Base-by-base conservation (phyloP, 2,113 vertebrate species). In the Zapus hudsonius region DNA sequence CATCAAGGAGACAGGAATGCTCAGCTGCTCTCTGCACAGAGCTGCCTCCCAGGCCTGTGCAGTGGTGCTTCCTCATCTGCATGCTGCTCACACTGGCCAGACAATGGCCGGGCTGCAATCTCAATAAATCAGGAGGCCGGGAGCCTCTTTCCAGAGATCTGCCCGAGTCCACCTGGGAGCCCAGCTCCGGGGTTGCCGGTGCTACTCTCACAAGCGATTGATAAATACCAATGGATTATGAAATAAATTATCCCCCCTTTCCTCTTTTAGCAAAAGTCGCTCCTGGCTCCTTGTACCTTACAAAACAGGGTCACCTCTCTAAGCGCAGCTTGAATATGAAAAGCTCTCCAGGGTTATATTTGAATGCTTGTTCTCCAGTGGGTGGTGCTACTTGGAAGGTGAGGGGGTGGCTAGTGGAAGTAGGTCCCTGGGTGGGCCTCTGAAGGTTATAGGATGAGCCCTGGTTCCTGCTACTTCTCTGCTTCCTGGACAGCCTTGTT, bases 81-180 rank as follows among this genome's bases (percentile, higher is more conserved):
- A 92, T 61, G 70, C 25, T 3, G 16, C 6, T 33, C 42, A 83
- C 29, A 40, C 6, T 2, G 38, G 55, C 47, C 64, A 40, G 69
- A 12, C 64, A 57, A 64, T 36, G 63, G 61, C 87, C 55, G 31
- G 22, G 80, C 69, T 63, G 59, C 73, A 42, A 81, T 76, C 89
- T 92, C 76, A 89, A 44, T 79, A 84, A 86, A 84, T 90, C 79
- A 59, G 79, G 61, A 38, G 67, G 31, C n/a, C 10, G 38, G 31
- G 42, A 38, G 23, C 55, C 13, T 7, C 12, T 36, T 86, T 59
- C 64, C 40, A 63, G 83, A 84, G 86, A 74, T 36, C n/a, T 47
- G 36, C 67, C 63, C 33, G 33, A 55, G 55, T 27, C 36, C 9
- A 38, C 38, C 36, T 67, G 52, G 23, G 67, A 47, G 16, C n/a